phyloP scores from a whole-genome alignment of 1,140 invertebrate genomes.

The Drosophila truncata region DNA sequence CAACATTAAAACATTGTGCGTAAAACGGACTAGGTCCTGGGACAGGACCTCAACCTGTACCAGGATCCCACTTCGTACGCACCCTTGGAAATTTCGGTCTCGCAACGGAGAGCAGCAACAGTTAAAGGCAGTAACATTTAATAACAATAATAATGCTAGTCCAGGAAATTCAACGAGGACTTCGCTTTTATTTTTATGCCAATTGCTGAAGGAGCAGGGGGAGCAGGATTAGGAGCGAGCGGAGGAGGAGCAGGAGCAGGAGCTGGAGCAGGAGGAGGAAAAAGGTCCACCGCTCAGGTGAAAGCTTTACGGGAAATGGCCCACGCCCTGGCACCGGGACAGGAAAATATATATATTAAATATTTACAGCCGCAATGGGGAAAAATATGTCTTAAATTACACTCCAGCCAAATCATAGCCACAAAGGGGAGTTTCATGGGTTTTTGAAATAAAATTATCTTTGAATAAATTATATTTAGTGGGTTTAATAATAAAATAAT shows the following conservation, averaged over 20 bases:
- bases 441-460: not conserved
- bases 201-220: constrained; percentile 3
- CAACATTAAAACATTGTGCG: constrained; percentile 81
- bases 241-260: not conserved
- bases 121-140: constrained; percentile 80
- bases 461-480: not conserved
- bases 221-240: not conserved
- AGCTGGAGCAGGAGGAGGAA: not conserved
- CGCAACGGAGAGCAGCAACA: constrained; percentile 56
- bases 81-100: constrained; percentile 54
- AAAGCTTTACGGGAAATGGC: constrained; percentile 69
- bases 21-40: constrained; percentile 48
- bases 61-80: not conserved
- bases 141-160: constrained; percentile 79
- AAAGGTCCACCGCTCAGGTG: constrained; percentile 15
- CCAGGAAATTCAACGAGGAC: constrained; percentile 56
- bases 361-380: constrained; percentile 72
- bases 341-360: constrained; percentile 67
- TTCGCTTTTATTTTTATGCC: constrained; percentile 73
- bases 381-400: constrained; percentile 70
- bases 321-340: not conserved
- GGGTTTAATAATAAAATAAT: too few species aligned
- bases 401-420: constrained; percentile 27
- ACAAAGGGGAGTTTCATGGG: not conserved
- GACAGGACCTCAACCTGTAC: not conserved